Evolutionary conservation across 2,888 invertebrate species (phyloP).

Genomic region (Choreutis nemorana): DNA sequence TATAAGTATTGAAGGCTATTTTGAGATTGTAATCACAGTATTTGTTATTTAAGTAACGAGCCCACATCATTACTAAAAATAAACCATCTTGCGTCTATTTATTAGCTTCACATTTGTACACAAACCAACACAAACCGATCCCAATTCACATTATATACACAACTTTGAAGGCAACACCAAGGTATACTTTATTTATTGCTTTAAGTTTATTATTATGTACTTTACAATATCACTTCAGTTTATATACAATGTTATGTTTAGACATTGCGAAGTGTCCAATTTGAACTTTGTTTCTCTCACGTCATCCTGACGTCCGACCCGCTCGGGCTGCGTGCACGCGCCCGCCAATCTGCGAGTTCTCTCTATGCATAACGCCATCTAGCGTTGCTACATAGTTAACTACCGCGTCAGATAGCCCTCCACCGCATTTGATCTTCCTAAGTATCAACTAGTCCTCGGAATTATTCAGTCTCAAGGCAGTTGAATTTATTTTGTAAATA

Average conservation of each 20-base stretch:
- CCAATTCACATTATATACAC: slow-evolving; percentile 48
- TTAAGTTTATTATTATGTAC: slow-evolving; percentile 49
- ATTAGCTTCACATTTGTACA: slow-evolving; percentile 24
- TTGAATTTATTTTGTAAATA: slow-evolving; percentile 14
- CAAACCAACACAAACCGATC: slow-evolving; percentile 33
- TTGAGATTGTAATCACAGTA: slow-evolving; percentile 66
- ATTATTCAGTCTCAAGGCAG: slow-evolving; percentile 49
- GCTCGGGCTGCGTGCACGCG: background rate
- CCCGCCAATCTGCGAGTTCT: too few relatives aligned
- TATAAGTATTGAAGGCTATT: slow-evolving; percentile 67
- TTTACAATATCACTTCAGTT: slow-evolving; percentile 56
- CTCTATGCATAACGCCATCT: too few relatives aligned
- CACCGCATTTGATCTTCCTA: too few relatives aligned
- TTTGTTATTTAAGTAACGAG: slow-evolving; percentile 62
- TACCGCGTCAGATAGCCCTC: too few relatives aligned
- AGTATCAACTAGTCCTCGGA: slow-evolving; percentile 31
- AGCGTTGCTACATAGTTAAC: too few relatives aligned
- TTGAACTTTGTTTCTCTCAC: slow-evolving; percentile 32
- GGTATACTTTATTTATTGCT: slow-evolving; percentile 67
- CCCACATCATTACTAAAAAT: slow-evolving; percentile 59
- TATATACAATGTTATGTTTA: slow-evolving; percentile 37
- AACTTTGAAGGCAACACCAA: slow-evolving; percentile 60
- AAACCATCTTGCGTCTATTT: slow-evolving; percentile 36
- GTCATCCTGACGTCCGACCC: slow-evolving; percentile 12
- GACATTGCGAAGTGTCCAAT: slow-evolving; percentile 24